These are phyloP conservation scores for Drosophila rubida DNA, from an alignment of 2,888 invertebrate species.

Conservation along the genomic window DNA sequence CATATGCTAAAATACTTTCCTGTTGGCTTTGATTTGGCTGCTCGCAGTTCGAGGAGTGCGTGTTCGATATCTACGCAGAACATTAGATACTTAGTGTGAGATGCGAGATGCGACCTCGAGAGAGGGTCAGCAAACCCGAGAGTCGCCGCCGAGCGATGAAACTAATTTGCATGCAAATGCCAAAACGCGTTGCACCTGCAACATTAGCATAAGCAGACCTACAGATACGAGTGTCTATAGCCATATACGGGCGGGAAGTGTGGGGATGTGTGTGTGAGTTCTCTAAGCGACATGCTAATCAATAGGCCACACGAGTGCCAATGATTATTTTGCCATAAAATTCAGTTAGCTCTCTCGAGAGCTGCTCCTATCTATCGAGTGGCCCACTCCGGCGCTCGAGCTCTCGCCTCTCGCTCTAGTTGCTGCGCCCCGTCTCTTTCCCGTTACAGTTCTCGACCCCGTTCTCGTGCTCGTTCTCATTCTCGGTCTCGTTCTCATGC, in stretches of 20 bases:
- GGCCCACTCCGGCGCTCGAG: slow-evolving; percentile 10
- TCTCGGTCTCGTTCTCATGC: slow-evolving; percentile 7
- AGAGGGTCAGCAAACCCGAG: slow-evolving; percentile 5
- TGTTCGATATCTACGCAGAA: not conserved
- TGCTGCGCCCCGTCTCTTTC: slow-evolving; percentile 1
- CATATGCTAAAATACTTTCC: not conserved
- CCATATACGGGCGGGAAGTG: not conserved
- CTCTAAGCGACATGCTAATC: slow-evolving; percentile 69
- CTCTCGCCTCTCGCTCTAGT: not conserved
- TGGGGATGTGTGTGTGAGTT: slow-evolving; percentile 7
- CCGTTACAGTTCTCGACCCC: not conserved
- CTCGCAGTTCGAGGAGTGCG: not conserved
- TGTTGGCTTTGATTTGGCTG: not conserved
- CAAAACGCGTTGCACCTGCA: slow-evolving; percentile 75
- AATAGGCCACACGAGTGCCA: slow-evolving; percentile 79
- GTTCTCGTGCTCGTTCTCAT: slow-evolving; percentile 4
- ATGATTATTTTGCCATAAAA: slow-evolving; percentile 79
- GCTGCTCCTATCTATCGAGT: slow-evolving; percentile 19
- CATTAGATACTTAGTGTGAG: slow-evolving; percentile 4
- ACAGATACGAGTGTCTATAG: slow-evolving; percentile 35
- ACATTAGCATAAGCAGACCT: slow-evolving; percentile 67
- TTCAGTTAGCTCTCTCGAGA: slow-evolving; percentile 71
- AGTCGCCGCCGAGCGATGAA: slow-evolving; percentile 30
- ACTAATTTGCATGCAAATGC: slow-evolving; percentile 79
- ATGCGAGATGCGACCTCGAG: slow-evolving; percentile 4